Evolutionary conservation across 1,140 invertebrate genomes (phyloP).

Genomic region (Drosophila melanica): DNA sequence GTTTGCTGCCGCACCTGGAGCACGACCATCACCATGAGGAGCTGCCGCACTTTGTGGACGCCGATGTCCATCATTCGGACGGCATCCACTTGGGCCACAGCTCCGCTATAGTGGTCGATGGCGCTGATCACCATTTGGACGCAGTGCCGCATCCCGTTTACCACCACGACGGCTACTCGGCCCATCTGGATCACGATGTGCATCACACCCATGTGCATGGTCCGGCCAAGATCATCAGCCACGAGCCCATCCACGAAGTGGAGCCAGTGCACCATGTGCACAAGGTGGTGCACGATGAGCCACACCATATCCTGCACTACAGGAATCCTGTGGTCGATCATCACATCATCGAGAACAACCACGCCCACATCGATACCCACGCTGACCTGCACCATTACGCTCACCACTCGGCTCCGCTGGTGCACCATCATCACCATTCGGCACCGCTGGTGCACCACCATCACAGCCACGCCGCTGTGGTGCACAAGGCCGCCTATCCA

Average conservation of each 20-base stretch:
- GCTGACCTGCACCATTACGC: slow-evolving; percentile 47
- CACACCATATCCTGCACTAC: slow-evolving; percentile 75
- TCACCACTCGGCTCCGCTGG: slow-evolving; percentile 59
- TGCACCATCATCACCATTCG: slow-evolving; percentile 65
- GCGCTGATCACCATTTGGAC: slow-evolving; percentile 57
- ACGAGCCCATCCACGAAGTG: slow-evolving; percentile 69
- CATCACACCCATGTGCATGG: slow-evolving; percentile 56
- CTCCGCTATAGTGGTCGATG: slow-evolving; percentile 60
- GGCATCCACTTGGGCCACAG: slow-evolving; percentile 74
- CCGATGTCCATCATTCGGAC: slow-evolving; percentile 65
- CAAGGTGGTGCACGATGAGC: slow-evolving; percentile 73
- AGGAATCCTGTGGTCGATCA: slow-evolving; percentile 71
- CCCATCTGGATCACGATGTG: slow-evolving; percentile 51
- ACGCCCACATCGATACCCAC: slow-evolving; percentile 56
- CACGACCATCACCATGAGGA: slow-evolving; percentile 57
- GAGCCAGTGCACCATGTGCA: slow-evolving; percentile 73
- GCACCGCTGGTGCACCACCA: slow-evolving; percentile 63
- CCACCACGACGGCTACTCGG: slow-evolving; percentile 61
- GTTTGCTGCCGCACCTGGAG: slow-evolving; percentile 69
- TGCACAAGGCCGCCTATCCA: slow-evolving; percentile 58
- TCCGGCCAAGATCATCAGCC: slow-evolving; percentile 64
- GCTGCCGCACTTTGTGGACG: slow-evolving; percentile 55
- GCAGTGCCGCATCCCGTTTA: slow-evolving; percentile 58
- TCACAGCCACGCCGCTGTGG: slow-evolving; percentile 66
- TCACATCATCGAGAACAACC: slow-evolving; percentile 61